Conservation (phyloP, 1,140 invertebrate genomes). For the Dysdera silvatica region DNA sequence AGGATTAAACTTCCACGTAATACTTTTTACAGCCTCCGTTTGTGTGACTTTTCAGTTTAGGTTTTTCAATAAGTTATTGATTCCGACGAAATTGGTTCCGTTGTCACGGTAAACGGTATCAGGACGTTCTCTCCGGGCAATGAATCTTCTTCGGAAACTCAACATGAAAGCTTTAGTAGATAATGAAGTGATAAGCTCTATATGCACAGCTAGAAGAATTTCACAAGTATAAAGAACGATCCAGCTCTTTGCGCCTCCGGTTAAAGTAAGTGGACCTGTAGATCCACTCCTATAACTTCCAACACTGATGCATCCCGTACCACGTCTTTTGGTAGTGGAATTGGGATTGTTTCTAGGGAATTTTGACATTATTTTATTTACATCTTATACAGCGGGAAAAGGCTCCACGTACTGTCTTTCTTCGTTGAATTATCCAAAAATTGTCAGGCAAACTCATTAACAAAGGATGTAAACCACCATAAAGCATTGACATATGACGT, state of each 20-base stretch:
- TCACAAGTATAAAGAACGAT: too few relatives aligned
- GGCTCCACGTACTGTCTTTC: neutral
- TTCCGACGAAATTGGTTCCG: too few relatives aligned
- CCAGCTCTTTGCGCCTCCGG: slow-evolving; percentile 42
- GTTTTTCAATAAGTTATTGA: too few relatives aligned
- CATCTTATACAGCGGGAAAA: neutral
- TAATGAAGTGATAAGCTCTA: slow-evolving; percentile 41
- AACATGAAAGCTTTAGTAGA: slow-evolving; percentile 42
- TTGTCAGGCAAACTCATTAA: neutral
- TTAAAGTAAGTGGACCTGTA: too few relatives aligned
- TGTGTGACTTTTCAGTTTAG: neutral
- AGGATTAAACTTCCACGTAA: neutral
- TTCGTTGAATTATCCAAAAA: neutral
- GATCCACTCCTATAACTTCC: neutral
- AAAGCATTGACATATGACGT: neutral
- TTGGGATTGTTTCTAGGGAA: neutral
- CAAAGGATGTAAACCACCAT: neutral
- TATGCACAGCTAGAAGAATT: slow-evolving; percentile 43
- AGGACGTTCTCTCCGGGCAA: slow-evolving; percentile 35
- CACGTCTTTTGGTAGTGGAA: neutral
- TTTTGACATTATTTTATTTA: neutral
- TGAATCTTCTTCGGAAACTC: slow-evolving; percentile 43
- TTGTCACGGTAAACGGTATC: slow-evolving; percentile 21
- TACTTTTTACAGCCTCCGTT: neutral
- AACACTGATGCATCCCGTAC: neutral